phyloP scores from a whole-genome alignment of 2,888 invertebrate species.

The Steromphala cineraria region DNA sequence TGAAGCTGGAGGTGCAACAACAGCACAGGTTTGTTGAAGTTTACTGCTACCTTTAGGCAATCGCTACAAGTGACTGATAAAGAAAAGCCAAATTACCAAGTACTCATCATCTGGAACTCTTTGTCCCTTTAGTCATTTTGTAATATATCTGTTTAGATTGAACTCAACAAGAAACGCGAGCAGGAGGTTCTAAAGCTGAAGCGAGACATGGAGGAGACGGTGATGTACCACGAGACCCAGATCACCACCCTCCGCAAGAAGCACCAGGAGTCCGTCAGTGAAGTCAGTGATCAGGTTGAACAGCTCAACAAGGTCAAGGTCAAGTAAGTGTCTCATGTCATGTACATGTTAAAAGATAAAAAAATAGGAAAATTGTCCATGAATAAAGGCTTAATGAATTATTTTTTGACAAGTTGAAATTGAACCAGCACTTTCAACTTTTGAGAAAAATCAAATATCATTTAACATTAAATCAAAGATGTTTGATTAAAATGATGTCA shows the following conservation, averaged over 20 bases:
- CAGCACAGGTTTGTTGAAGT: conserved; percentile 82
- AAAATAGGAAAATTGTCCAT: too few relatives aligned
- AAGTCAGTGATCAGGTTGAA: conserved; percentile 99
- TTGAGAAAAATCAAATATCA: too few relatives aligned
- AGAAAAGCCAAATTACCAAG: too few relatives aligned
- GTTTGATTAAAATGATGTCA: too few relatives aligned
- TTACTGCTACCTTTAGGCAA: conserved; percentile 78
- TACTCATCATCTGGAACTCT: too few relatives aligned
- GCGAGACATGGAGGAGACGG: conserved; percentile 97
- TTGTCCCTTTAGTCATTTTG: too few relatives aligned
- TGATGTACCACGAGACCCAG: conserved; percentile 98
- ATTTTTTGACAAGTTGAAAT: too few relatives aligned
- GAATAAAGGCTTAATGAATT: too few relatives aligned
- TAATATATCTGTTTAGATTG: conserved; percentile 79
- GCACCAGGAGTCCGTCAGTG: conserved; percentile 99
- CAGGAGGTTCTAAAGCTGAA: conserved; percentile 98
- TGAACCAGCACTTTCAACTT: too few relatives aligned
- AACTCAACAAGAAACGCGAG: conserved; percentile 99
- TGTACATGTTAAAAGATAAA: not conserved
- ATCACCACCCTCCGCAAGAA: conserved; percentile 98
- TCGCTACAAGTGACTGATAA: conserved; percentile 81
- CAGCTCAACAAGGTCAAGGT: conserved; percentile 99
- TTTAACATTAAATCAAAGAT: too few relatives aligned
- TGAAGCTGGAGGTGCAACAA: conserved; percentile 98
- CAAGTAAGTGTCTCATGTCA: conserved; percentile 82